Base-by-base conservation (phyloP, 2,888 invertebrate genomes). In the Noctua comes region DNA sequence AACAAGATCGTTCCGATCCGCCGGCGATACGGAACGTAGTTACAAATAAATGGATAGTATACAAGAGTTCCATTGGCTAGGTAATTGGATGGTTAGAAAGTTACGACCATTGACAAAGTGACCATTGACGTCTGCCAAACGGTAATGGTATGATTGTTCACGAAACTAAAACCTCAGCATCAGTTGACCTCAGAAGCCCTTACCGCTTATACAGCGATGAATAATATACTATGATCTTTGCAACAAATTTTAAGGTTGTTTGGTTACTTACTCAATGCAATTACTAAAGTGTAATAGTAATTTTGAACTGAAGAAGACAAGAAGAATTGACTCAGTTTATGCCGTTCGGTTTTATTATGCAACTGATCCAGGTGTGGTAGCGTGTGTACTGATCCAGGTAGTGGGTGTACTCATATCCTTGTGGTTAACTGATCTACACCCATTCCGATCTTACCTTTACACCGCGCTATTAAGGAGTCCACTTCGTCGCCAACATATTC, bases 1-100 rank as follows among this genome's bases (percentile, higher is more conserved):
- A 93, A 94, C 89, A 86, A 88, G 93, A 94, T 92, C 91, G 91
- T 93, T 93, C 91, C 93, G 91, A 92, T 89, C 87, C 92, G 85
- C 85, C 90, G 91, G 85, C 82, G 84, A 71, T 88, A 83, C 79
- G 92, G 89, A 90, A 91, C 90, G 88, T 84, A 80, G 81, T 87
- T 81, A 80, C 80, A 82, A 80, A 84, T 85, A 76, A 59, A 75
- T 64, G 69, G 77, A 68, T 83, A 77, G 62, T 76, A 80, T 75
- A 76, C 64, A 57, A 43, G 51, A 86, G 68, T 73, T 51, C 68
- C 40, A 82, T 74, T 13, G 71, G 21, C 57, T 69, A n/a, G 27
- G 59, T 79, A 72, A 85, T 83, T 76, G 70, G 68, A 69, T 82
- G 73, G 27, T 68, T 76, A 64, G 86, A 85, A 79, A 83, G 72